phyloP scores from a whole-genome alignment of 2,113 vertebrate genomes.

The Taurulus bubalis region DNA sequence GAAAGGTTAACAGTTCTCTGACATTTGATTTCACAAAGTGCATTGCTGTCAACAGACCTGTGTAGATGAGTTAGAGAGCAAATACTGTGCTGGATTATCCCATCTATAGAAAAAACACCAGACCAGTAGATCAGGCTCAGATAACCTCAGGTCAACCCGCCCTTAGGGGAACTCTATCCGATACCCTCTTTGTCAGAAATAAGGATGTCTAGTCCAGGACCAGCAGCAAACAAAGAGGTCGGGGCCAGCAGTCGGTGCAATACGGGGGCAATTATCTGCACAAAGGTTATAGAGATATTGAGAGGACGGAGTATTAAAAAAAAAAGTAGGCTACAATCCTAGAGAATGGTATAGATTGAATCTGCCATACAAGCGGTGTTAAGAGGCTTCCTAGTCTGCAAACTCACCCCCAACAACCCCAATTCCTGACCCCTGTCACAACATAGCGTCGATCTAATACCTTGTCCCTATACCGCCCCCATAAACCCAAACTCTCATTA shows the following conservation, averaged over 20 bases:
- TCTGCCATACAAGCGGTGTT: slow-evolving; percentile 31
- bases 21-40: neutral
- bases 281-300: slow-evolving; percentile 11
- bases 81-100: slow-evolving; percentile 20
- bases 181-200: slow-evolving; percentile 57
- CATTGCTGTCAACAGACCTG: neutral
- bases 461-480: slow-evolving; percentile 5
- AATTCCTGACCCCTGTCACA: slow-evolving; percentile 35
- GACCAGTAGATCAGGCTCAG: slow-evolving; percentile 36
- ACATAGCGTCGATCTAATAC: slow-evolving; percentile 22
- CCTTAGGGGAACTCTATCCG: slow-evolving; percentile 52
- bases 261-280: slow-evolving; percentile 47
- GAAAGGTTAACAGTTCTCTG: slow-evolving; percentile 8
- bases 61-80: slow-evolving; percentile 2
- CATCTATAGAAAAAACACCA: slow-evolving; percentile 17
- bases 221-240: slow-evolving; percentile 52
- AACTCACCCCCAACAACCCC: slow-evolving; percentile 21
- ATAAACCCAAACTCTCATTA: slow-evolving; percentile 28
- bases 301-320: neutral
- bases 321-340: slow-evolving; percentile 11
- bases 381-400: slow-evolving; percentile 17
- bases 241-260: slow-evolving; percentile 23
- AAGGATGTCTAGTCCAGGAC: slow-evolving; percentile 44
- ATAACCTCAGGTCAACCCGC: slow-evolving; percentile 33
- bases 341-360: slow-evolving; percentile 26